Base-by-base conservation (phyloP, 2,797 vertebrate species). In the Myioborus miniatus region DNA sequence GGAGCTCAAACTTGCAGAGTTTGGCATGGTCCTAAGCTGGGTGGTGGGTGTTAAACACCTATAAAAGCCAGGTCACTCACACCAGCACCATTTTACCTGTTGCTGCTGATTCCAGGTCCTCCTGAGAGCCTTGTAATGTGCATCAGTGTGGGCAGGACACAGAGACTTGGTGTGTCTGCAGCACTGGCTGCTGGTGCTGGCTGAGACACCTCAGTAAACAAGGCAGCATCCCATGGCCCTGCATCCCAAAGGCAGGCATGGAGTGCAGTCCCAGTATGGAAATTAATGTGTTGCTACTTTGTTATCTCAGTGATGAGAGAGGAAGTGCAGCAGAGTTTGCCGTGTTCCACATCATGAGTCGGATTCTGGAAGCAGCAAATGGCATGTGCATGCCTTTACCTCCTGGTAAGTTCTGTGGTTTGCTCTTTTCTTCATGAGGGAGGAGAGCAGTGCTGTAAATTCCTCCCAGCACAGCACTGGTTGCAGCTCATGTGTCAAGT, bases 321-420 rank as follows among this genome's bases (percentile, higher is more conserved):
- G 98, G 98, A 84, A 98, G 97, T 87, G 93, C 98, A 2, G 98
- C 97, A 18, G 99, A 99, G 87, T 98, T 98, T 96, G 97, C 98
- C 0, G 98, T 98, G 89, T 99, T 99, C 97, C 98, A 99, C 94
- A 96, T 98, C 94, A 99, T 99, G 99, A 98, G 98, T 96, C 98
- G 98, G 56, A 99, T 99, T 97, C 97, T 99, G 96, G 98, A 99
- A 97, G 99, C 99, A 84, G 98, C 98, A 39, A 97, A 93, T 83
- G 98, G 97, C 76, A 98, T 99, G 93, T 99, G 98, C 95, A 84
- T 99, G 80, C 99, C 99, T 72, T 98, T 99, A 82, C 99, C 99
- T 93, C 99, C 99, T 20, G 99, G 99, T 99, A 97, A 96, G 96
- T 92, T 75, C 84, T 46, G 18, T 20, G 17, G 34, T 64, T 47